phyloP scores from a whole-genome alignment of 2,888 invertebrate genomes.

The Allacma fusca region DNA sequence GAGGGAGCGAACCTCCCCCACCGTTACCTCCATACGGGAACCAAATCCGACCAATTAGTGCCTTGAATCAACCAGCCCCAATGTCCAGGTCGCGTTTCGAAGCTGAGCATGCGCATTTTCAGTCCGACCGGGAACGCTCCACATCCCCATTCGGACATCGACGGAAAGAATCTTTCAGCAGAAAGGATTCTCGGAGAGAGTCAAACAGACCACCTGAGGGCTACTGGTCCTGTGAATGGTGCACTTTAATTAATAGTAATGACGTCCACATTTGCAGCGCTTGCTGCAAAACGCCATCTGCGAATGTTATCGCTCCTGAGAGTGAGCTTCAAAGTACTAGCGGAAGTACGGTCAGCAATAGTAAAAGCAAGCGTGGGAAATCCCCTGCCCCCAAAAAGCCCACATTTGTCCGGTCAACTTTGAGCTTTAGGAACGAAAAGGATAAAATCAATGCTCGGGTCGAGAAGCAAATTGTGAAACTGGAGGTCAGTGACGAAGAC shows the following conservation, averaged over 20 bases:
- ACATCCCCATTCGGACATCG: background rate
- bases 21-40: conserved; percentile 51
- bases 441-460: too few relatives aligned
- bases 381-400: background rate
- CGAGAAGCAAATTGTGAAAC: too few relatives aligned
- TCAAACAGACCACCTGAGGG: conserved; percentile 48
- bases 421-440: too few relatives aligned
- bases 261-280: conserved; percentile 81
- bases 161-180: too few relatives aligned
- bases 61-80: background rate
- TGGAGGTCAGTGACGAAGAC: too few relatives aligned
- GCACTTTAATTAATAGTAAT: conserved; percentile 85
- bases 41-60: conserved; percentile 23
- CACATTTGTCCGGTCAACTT: conserved; percentile 55
- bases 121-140: background rate
- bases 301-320: too few relatives aligned
- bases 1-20: conserved; percentile 54
- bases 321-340: too few relatives aligned
- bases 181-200: background rate
- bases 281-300: conserved; percentile 78
- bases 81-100: too few relatives aligned
- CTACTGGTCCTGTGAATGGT: conserved; percentile 88
- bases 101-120: background rate
- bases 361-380: conserved; percentile 32
- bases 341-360: background rate